A percentile compares a stretch with the other conserved stretches of the same genome.
Conservation (phyloP, 2,888 invertebrate species). For the Tholera decimalis region DNA sequence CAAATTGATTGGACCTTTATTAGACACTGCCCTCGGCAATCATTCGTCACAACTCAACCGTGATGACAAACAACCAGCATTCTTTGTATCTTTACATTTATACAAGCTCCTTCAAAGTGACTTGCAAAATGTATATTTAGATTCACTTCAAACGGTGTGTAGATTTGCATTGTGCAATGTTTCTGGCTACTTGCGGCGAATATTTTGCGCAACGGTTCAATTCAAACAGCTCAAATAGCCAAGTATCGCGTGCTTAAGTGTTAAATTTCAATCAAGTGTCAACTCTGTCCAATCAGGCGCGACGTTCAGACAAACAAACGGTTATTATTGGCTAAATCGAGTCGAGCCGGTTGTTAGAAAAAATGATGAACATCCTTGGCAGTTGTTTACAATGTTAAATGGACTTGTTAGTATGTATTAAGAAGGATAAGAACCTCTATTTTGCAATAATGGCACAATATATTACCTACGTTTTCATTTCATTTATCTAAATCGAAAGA, state of each 20-base stretch:
- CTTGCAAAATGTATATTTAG: constrained; percentile 56
- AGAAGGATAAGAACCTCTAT: constrained; percentile 44
- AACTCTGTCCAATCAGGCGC: constrained; percentile 43
- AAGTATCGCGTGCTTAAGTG: constrained; percentile 48
- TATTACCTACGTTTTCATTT: constrained; percentile 51
- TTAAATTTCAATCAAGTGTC: constrained; percentile 59
- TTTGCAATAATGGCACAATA: constrained; percentile 44
- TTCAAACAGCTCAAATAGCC: constrained; percentile 34
- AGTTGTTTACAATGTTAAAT: constrained; percentile 61
- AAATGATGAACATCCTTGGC: constrained; percentile 66
- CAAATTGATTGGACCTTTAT: constrained; percentile 74
- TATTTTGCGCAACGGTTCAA: constrained; percentile 40
- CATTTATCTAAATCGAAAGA: constrained; percentile 60
- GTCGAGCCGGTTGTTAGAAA: constrained; percentile 37
- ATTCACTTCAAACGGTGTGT: constrained; percentile 35
- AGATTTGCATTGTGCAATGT: constrained; percentile 37
- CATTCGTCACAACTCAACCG: constrained; percentile 32
- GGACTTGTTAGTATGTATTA: constrained; percentile 35
- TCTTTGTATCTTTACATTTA: constrained; percentile 38
- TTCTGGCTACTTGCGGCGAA: constrained; percentile 25
- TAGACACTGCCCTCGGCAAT: constrained; percentile 41
- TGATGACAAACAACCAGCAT: constrained; percentile 36
- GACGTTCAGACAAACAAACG: constrained; percentile 49
- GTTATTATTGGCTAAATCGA: constrained; percentile 53
- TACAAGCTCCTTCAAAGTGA: constrained; percentile 37